Base-by-base conservation (phyloP, 2,888 invertebrate species). In the Cryptocephalus moraei region DNA sequence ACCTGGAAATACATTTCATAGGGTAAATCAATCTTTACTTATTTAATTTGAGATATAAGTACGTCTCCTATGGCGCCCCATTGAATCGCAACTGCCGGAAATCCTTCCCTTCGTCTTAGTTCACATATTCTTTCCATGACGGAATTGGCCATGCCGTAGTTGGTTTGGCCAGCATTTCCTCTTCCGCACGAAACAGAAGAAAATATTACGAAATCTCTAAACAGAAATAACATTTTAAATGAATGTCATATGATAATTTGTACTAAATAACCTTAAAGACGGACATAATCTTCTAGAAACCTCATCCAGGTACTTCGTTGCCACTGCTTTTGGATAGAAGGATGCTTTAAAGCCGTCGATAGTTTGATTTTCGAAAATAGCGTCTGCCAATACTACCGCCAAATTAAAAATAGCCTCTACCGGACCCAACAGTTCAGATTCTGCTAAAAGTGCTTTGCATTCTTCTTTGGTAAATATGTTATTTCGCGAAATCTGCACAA, bases 11-110 rank as follows among this genome's bases (percentile, higher is more conserved):
- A 22, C 6, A 22, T 4, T 22, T n/a, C 3, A 36, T 4, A 36
- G 2, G 6, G 4, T 36, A 36, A 36, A 36, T 36, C 12, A 36
- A 4, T n/a, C 36, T 12, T n/a, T 4, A 6, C 22, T 22, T 22
- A 22, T 22, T 22, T 2, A 22, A 22, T 4, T 22, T 22, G 6
- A 4, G 6, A 4, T 22, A 22, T 22, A 6, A 84, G 83, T 46
- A 86, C 87, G 69, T 94, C 93, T 44, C 91, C 94, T 44, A 94
- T 79, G 33, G 91, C 92, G 34, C 94, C 93, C 92, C 93, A 94
- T 66, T 94, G 90, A 9, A 94, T 81, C 1, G 92, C 92, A 49
- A 90, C 69, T 0, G 78, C 92, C 1, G 90, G 88, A 0, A 83
- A 74, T 0, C 88, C 86, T 8, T 81, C 80, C 46, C 68, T 70